Evolutionary conservation across 2,797 vertebrate species (phyloP).

Genomic region (Nothura maculosa): DNA sequence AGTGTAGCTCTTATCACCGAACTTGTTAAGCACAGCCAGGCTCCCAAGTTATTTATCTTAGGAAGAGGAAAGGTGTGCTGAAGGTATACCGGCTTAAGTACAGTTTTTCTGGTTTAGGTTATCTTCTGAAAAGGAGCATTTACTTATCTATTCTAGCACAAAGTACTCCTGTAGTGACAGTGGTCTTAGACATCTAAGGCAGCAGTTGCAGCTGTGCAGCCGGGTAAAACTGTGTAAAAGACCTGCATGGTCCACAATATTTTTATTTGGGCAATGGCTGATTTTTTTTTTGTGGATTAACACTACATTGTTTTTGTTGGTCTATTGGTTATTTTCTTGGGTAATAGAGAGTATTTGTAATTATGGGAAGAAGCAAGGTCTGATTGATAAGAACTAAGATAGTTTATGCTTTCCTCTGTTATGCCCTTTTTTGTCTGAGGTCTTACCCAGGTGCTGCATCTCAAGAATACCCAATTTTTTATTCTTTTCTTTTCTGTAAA

Average conservation of each 20-base stretch:
- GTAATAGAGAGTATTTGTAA: background rate
- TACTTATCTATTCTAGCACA: background rate
- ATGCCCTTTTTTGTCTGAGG: background rate
- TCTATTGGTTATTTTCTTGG: background rate
- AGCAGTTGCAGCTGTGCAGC: background rate
- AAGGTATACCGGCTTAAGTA: background rate
- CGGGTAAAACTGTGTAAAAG: background rate
- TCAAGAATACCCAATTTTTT: background rate
- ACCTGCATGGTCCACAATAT: background rate
- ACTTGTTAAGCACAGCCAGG: constrained; percentile 10
- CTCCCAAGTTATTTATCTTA: constrained; percentile 38
- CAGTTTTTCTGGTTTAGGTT: constrained; percentile 1
- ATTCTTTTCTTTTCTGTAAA: background rate
- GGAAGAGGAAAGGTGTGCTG: constrained; percentile 9
- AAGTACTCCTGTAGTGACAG: background rate
- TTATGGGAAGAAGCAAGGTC: background rate
- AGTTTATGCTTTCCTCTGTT: background rate
- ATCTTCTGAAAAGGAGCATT: background rate
- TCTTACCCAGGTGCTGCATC: background rate
- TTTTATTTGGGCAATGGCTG: background rate
- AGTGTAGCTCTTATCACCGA: constrained; percentile 44
- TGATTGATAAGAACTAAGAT: background rate
- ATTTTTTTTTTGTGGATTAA: background rate
- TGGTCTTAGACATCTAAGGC: background rate
- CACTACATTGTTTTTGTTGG: background rate